Conservation (phyloP, 2,797 vertebrate species). For the Sphaeramia orbicularis region DNA sequence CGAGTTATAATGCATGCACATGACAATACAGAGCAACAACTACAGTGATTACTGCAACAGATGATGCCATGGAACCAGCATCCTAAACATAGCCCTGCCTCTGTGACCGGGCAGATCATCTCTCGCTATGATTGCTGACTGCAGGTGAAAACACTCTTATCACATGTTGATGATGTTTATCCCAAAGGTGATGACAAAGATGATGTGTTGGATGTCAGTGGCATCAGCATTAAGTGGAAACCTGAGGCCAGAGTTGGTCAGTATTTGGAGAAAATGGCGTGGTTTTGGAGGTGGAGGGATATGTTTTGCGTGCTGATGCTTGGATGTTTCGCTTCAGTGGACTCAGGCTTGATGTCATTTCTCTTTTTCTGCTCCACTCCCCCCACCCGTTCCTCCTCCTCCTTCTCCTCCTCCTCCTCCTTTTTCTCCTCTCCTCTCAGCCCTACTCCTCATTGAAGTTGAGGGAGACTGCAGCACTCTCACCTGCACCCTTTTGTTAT, state of each 20-base stretch:
- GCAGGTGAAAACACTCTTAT: slow-evolving; percentile 54
- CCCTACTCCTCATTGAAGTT: background rate
- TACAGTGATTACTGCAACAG: slow-evolving; percentile 1
- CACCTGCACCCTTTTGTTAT: slow-evolving; percentile 54
- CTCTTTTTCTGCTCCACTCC: rapidly evolving
- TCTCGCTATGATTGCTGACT: slow-evolving; percentile 58
- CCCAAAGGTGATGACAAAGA: slow-evolving; percentile 44
- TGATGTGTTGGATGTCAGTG: slow-evolving; percentile 39
- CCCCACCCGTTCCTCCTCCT: background rate
- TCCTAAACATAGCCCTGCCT: slow-evolving; percentile 58
- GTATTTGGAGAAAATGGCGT: background rate
- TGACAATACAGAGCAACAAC: slow-evolving; percentile 25
- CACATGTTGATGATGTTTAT: slow-evolving; percentile 33
- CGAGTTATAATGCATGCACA: background rate
- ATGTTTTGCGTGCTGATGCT: slow-evolving; percentile 1
- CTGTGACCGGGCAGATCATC: slow-evolving; percentile 50
- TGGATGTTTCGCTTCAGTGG: no score
- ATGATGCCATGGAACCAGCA: slow-evolving; percentile 7
- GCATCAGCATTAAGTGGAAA: slow-evolving; percentile 27
- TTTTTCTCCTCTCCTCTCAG: no score
- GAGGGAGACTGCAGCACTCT: slow-evolving; percentile 50
- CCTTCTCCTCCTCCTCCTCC: no score
- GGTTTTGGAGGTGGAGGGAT: slow-evolving; percentile 2
- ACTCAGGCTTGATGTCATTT: no score
- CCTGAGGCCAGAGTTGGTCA: background rate